These are phyloP conservation scores for Spheniscus humboldti DNA, from an alignment of 2,797 vertebrate genomes.

Conservation along the genomic window DNA sequence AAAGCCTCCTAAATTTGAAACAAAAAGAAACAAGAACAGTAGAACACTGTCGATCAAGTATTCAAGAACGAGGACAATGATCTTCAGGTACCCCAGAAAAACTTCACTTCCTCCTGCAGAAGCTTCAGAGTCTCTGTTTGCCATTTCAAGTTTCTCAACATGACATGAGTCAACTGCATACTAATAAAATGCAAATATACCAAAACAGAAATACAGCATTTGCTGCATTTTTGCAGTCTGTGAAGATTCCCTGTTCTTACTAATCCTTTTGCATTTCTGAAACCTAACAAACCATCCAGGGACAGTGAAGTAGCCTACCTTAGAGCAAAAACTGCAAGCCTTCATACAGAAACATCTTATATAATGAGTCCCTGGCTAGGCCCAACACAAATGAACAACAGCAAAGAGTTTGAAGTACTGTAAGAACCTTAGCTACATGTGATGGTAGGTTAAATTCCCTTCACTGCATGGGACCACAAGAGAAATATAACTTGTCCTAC, in stretches of 20 bases:
- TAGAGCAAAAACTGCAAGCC: background rate
- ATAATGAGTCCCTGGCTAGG: background rate
- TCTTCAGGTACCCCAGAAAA: background rate
- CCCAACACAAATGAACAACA: background rate
- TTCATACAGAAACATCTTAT: background rate
- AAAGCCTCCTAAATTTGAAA: background rate
- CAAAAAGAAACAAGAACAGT: background rate
- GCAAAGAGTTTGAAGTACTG: background rate
- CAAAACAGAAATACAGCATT: background rate
- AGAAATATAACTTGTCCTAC: background rate
- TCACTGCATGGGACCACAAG: background rate
- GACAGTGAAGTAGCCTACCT: background rate
- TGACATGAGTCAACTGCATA: background rate
- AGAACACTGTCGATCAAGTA: background rate
- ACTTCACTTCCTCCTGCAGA: background rate
- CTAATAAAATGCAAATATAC: background rate
- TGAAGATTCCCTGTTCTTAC: background rate
- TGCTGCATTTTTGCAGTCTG: background rate
- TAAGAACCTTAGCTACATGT: background rate
- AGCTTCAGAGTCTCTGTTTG: background rate
- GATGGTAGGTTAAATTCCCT: background rate
- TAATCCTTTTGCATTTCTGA: background rate
- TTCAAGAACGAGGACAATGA: background rate
- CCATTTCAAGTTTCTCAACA: background rate
- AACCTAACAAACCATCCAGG: background rate